Conservation (phyloP, 2,113 vertebrate species). For the Poeciliopsis prolifica region DNA sequence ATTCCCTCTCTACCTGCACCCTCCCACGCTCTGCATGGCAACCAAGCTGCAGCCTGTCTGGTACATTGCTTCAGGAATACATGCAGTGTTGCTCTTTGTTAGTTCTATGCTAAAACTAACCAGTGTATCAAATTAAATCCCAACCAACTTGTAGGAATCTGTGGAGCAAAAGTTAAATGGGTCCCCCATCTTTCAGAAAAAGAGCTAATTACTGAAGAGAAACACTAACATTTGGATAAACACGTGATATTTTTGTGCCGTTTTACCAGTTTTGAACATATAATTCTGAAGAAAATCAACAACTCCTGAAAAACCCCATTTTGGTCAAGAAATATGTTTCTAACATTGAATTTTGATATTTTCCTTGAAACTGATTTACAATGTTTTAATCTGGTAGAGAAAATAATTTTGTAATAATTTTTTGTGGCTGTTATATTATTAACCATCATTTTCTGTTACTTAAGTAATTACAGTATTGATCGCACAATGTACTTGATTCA, state of each 20-base stretch:
- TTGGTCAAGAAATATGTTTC: neutral
- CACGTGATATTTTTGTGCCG: neutral
- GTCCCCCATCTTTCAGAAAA: too few species aligned
- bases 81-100: neutral
- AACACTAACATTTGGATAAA: too few species aligned
- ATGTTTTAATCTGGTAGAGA: neutral
- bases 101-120: neutral
- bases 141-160: too few species aligned
- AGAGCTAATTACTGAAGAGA: too few species aligned
- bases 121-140: neutral
- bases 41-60: neutral
- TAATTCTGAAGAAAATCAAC: neutral
- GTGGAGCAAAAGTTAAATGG: neutral
- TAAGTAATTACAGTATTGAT: too few species aligned
- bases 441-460: too few species aligned
- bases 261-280: neutral
- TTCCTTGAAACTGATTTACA: neutral
- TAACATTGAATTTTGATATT: neutral
- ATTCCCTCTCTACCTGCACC: slow-evolving; percentile 17
- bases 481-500: too few species aligned
- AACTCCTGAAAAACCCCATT: neutral
- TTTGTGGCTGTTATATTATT: too few species aligned
- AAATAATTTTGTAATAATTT: neutral
- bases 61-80: neutral
- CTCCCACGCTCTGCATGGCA: slow-evolving; percentile 30